Evolutionary conservation across 2,113 vertebrate genomes (phyloP).

Genomic region (Planiliza haematocheilus): DNA sequence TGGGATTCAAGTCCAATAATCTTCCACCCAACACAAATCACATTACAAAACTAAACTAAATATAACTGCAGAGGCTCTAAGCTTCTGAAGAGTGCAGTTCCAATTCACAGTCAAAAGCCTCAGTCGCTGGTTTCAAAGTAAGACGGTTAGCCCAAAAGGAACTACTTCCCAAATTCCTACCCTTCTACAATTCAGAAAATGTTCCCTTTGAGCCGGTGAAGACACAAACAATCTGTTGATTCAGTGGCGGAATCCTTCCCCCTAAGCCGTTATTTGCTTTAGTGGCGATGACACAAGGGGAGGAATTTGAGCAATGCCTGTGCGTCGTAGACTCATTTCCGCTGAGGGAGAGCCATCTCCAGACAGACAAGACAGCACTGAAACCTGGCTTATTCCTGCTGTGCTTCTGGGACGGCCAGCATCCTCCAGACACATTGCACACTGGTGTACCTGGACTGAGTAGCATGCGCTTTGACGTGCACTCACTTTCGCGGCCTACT

Average conservation of each 20-base stretch:
- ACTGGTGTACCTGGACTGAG: not conserved
- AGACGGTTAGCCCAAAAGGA: conserved; percentile 15
- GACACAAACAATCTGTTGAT: conserved; percentile 76
- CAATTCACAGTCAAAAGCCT: not conserved
- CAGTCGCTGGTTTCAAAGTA: conserved; percentile 10
- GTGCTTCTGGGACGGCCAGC: conserved; percentile 53
- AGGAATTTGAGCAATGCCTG: conserved; percentile 80
- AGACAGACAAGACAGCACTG: conserved; percentile 56
- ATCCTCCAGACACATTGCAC: conserved; percentile 60
- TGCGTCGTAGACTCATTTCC: conserved; percentile 71
- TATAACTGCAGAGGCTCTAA: not conserved
- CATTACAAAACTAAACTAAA: not conserved
- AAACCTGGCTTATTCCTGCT: conserved; percentile 50
- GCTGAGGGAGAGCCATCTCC: conserved; percentile 55
- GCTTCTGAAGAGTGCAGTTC: not conserved
- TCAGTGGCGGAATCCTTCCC: conserved; percentile 66
- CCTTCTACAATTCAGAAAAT: conserved; percentile 67
- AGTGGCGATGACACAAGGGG: conserved; percentile 71
- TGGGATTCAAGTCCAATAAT: not conserved
- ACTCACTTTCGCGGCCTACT: not conserved
- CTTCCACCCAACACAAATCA: not conserved
- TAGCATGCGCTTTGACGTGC: not conserved
- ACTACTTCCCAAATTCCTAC: conserved; percentile 56
- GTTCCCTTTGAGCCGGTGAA: conserved; percentile 61
- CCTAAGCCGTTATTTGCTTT: conserved; percentile 78